phyloP scores from a whole-genome alignment of 1,140 invertebrate genomes.

The Macrostomum lignano region DNA sequence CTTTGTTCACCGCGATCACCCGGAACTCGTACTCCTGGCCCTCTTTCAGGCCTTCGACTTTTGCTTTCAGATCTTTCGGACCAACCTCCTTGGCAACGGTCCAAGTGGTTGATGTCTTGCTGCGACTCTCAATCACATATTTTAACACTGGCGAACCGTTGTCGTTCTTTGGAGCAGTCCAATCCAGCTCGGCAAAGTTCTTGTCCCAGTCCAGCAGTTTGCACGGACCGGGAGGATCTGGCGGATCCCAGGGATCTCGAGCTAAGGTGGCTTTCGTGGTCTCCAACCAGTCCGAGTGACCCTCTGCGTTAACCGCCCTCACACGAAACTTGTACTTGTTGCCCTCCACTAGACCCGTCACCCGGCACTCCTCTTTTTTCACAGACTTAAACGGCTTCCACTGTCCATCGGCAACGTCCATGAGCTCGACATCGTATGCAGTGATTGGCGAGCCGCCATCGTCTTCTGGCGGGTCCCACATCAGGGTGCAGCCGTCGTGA shows the following conservation, averaged over 20 bases:
- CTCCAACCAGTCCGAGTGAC: conserved; percentile 58
- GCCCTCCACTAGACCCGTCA: conserved; percentile 52
- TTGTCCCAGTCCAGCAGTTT: conserved; percentile 78
- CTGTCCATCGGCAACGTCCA: conserved; percentile 61
- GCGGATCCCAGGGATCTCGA: conserved; percentile 84
- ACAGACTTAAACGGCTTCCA: conserved; percentile 45
- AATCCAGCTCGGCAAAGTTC: conserved; percentile 64
- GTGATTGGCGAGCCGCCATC: conserved; percentile 85
- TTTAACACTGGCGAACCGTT: conserved; percentile 73
- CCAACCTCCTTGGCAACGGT: conserved; percentile 40
- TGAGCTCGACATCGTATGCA: conserved; percentile 70
- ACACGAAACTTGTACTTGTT: conserved; percentile 82
- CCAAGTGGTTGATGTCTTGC: conserved; percentile 6
- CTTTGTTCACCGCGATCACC: conserved; percentile 69
- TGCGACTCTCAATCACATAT: conserved; percentile 51
- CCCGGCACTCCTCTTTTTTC: conserved; percentile 18
- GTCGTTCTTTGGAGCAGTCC: conserved; percentile 53
- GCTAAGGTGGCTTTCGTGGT: conserved; percentile 58
- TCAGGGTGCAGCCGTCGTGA: conserved; percentile 72
- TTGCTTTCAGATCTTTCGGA: conserved; percentile 40
- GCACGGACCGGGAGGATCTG: conserved; percentile 71
- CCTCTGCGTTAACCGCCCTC: conserved; percentile 67
- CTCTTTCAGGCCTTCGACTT: conserved; percentile 45
- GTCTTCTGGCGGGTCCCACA: conserved; percentile 87
- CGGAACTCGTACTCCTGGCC: conserved; percentile 90